A percentile compares a stretch with the other conserved stretches of the same genome.
phyloP scores from a whole-genome alignment of 2,113 vertebrate genomes.

The cattle (Bos taurus) region DNA sequence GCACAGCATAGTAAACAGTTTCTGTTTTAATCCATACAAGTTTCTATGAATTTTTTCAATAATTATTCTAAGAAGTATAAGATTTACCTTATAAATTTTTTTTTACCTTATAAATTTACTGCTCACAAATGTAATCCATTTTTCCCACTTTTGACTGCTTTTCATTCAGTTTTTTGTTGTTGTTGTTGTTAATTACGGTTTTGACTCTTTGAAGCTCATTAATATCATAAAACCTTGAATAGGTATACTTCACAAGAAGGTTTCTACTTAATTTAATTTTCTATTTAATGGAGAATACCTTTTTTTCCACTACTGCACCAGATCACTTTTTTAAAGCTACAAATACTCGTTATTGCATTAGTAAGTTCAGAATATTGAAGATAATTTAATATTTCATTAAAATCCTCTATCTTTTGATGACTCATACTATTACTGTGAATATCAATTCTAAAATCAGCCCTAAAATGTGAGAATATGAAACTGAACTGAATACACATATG shows the following conservation, averaged over 20 bases:
- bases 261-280: slow-evolving; percentile 24
- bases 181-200: neutral
- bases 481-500: neutral
- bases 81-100: neutral
- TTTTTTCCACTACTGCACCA: neutral
- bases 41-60: neutral
- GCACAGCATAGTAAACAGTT: neutral
- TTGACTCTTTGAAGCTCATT: neutral
- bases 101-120: neutral
- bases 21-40: neutral
- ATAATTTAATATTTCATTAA: slow-evolving; percentile 30
- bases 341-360: neutral
- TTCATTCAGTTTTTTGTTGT: neutral
- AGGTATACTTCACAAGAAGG: neutral
- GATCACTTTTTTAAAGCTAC: neutral
- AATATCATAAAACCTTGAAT: neutral
- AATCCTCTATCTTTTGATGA: neutral
- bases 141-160: neutral
- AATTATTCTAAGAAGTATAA: neutral
- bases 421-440: slow-evolving; percentile 3
- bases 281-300: neutral
- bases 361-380: slow-evolving; percentile 3
- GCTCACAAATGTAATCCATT: neutral
- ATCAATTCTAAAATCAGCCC: neutral
- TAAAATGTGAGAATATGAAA: slow-evolving; percentile 26